Evolutionary conservation across 2,888 invertebrate species (phyloP), one percentile per base, ranked within the genome.

Genomic region (Listrodromus nycthemerus): DNA sequence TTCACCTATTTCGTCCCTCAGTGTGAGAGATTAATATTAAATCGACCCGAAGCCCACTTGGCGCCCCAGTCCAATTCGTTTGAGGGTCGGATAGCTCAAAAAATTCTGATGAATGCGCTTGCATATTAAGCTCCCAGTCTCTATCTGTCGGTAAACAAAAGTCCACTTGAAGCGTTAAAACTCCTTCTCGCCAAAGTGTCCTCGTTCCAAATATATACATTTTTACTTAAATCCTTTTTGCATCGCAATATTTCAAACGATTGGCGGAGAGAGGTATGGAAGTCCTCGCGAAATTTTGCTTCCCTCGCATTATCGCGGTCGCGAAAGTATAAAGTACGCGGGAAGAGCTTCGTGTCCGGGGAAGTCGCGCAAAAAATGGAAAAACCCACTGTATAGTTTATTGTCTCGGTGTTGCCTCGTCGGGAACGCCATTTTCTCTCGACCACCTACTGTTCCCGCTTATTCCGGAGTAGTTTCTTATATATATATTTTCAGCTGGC

Each of bases 401-500:
- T 3, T 45, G 74, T 74, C 30, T 30, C 61, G 2, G 19, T 2
- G 55, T 24, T 24, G 13, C 24, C 63, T 48, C n/a, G 74, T 74
- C 55, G 58, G 55, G 10, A 71, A 58, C 24, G 27, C 30, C 50
- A n/a, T 24, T 71, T 71, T 58, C 10, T 24, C 37, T 55, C 55
- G 33, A 19, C 33, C 19, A 10, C 65, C 33, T 10, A 0, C 33
- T 10, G 19, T 16, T 21, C 75, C 27, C 13, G 50, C 45, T 63
- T 30, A 63, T 33, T 13, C 24, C 7, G 30, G 48, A 58, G 45
- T 13, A 73, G 74, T 30, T 19, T 5, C 24, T 13, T 55, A 45
- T 45, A 55, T 13, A 55, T 21, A 63, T 63, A 75, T 83, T 83
- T 83, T 81, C 84, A 84, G 84, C 45, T 69, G 30, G 50, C 50